phyloP scores from a whole-genome alignment of 2,113 vertebrate genomes.

The Coryphaenoides rupestris region DNA sequence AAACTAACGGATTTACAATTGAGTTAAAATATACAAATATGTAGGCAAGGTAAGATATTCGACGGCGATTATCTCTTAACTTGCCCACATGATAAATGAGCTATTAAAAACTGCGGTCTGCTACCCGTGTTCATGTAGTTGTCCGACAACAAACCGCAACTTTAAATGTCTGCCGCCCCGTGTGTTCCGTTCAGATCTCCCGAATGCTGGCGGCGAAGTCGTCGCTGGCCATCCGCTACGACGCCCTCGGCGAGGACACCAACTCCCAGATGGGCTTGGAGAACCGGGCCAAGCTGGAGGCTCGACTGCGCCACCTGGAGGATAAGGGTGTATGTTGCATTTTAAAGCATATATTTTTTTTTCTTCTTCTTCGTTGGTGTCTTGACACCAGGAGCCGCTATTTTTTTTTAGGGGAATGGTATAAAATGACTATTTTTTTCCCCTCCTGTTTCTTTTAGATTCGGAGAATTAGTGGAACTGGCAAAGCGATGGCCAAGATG shows the following conservation, averaged over 20 bases:
- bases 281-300: constrained; percentile 93
- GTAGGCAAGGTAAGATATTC: not conserved
- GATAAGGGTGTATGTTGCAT: constrained; percentile 85
- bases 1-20: too few relatives aligned
- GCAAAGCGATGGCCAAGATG: constrained; percentile 87
- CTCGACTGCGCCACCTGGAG: constrained; percentile 83
- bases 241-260: constrained; percentile 91
- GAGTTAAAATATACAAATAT: too few relatives aligned
- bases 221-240: constrained; percentile 88
- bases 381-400: too few relatives aligned
- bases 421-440: not conserved
- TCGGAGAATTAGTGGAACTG: constrained; percentile 91
- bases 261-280: constrained; percentile 90
- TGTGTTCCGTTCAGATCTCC: constrained; percentile 76
- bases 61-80: not conserved
- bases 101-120: too few relatives aligned
- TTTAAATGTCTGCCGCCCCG: not conserved
- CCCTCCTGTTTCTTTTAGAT: constrained; percentile 69
- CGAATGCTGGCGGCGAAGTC: constrained; percentile 95
- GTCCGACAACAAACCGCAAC: not conserved
- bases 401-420: not conserved
- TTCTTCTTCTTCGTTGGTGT: too few relatives aligned
- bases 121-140: too few relatives aligned
- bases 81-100: too few relatives aligned
- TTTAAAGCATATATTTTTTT: too few relatives aligned